These are phyloP conservation scores for Electrophaes corylata DNA, from an alignment of 2,888 invertebrate species.

Conservation along the genomic window DNA sequence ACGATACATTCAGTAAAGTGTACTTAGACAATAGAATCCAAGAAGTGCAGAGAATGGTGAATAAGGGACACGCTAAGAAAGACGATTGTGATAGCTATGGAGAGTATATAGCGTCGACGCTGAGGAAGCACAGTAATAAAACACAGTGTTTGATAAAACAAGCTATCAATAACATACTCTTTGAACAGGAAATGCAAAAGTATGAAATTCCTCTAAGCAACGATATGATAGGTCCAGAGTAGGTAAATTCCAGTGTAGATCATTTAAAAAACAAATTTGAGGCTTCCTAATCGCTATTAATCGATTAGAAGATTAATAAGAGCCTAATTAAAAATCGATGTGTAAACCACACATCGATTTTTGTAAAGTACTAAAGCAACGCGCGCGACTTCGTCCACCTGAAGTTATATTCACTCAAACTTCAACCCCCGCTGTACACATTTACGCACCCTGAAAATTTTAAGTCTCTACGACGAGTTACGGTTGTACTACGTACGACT, in stretches of 20 bases:
- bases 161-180: conserved; percentile 75
- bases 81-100: conserved; percentile 78
- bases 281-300: too few species aligned
- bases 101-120: conserved; percentile 72
- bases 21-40: conserved; percentile 51
- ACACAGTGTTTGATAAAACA: conserved; percentile 77
- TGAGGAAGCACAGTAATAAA: conserved; percentile 74
- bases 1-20: conserved; percentile 4
- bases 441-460: too few species aligned
- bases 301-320: too few species aligned
- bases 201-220: conserved; percentile 44
- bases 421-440: too few species aligned
- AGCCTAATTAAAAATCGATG: too few species aligned
- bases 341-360: too few species aligned
- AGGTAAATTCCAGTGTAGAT: background rate
- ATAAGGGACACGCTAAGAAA: conserved; percentile 57
- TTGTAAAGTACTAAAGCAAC: too few species aligned
- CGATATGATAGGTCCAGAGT: conserved; percentile 2
- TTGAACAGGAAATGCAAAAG: conserved; percentile 78
- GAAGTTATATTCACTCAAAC: too few species aligned
- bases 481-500: too few species aligned
- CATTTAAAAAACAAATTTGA: too few species aligned
- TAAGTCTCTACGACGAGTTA: too few species aligned
- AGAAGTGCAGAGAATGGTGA: conserved; percentile 54
- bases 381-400: too few species aligned